Percentiles rank a stretch among this genome's conserved stretches.
These are phyloP conservation scores for Hypanus sabinus DNA, from an alignment of 2,113 vertebrate genomes.

Conservation along the genomic window DNA sequence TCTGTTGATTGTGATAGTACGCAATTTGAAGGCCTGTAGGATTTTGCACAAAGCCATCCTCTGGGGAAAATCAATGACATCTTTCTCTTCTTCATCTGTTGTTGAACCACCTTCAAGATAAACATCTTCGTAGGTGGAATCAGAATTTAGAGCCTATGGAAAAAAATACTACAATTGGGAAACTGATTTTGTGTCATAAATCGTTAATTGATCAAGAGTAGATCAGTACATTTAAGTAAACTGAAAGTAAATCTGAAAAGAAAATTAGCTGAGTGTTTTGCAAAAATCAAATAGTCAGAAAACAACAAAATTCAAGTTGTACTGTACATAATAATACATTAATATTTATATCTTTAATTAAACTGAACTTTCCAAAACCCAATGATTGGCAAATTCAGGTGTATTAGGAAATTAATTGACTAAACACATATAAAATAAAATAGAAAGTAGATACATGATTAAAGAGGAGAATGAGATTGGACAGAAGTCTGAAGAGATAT, in stretches of 20 bases:
- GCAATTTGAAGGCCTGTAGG: conserved; percentile 64
- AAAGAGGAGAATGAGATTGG: neutral
- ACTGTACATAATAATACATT: neutral
- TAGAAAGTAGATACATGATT: neutral
- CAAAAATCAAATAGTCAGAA: neutral
- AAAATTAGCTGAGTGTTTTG: neutral
- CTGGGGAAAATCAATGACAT: neutral
- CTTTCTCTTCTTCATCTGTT: neutral
- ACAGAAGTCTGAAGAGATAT: neutral
- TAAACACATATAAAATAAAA: neutral
- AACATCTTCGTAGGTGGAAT: neutral
- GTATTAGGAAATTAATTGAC: neutral
- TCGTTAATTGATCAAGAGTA: neutral
- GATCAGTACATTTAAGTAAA: neutral
- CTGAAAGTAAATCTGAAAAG: neutral
- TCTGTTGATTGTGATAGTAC: conserved; percentile 68
- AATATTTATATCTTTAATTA: neutral
- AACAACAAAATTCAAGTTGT: neutral
- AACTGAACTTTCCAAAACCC: neutral
- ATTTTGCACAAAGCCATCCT: conserved; percentile 58
- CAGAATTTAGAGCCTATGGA: conserved; percentile 27
- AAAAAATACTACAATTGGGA: neutral
- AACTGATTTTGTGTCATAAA: neutral
- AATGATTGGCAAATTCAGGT: neutral
- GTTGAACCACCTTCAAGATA: neutral